Evolutionary conservation across 37 sponge, comb jelly and placozoan genomes (phyloP), one percentile per base, ranked within the genome.

Genomic region (Oopsacas minuta): DNA sequence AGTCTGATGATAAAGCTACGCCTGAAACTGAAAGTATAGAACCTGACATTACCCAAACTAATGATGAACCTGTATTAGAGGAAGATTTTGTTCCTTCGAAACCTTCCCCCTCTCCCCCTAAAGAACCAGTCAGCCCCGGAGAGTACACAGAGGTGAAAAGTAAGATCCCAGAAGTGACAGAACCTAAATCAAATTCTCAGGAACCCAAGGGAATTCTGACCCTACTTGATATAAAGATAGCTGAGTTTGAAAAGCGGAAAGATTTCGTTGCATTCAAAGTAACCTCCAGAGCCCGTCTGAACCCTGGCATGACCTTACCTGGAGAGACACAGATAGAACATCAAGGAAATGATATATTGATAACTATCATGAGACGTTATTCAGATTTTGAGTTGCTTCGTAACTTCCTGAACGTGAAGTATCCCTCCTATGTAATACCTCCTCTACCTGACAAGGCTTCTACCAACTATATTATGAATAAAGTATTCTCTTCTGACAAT

Each of bases 351-450:
- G 75, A 61, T n/a, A 10, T 61, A 3, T 3, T 61, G 22, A 61
- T 61, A 25, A 61, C 75, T 34, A 61, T 61, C 5, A 61, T 61
- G 87, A 83, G 82, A 52, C 53, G 87, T 7, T 86, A 86, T 53
- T 86, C 87, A 5, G 87, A 86, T 53, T 86, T 86, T 25, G 87
- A 86, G 38, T 53, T 86, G 25, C 52, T 86, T 0, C 49, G 82
- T 37, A 82, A 86, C 36, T 86, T 82, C 52, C 83, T 86, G 8
- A 82, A 82, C 36, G 83, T 82, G 52, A 86, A 82, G 15, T 86
- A 86, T 37, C 87, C 87, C 38, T 86, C 87, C 87, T 52, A 52
- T 53, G 82, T 86, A 52, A 86, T 86, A 20, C 87, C 87, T 8
- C 87, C 87, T n/a, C 83, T 86, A 30, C 87, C 87, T 0, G 87